Evolutionary conservation across 1,140 invertebrate species (phyloP), one percentile per base, ranked within the genome.

Genomic region (Dreissena polymorpha): DNA sequence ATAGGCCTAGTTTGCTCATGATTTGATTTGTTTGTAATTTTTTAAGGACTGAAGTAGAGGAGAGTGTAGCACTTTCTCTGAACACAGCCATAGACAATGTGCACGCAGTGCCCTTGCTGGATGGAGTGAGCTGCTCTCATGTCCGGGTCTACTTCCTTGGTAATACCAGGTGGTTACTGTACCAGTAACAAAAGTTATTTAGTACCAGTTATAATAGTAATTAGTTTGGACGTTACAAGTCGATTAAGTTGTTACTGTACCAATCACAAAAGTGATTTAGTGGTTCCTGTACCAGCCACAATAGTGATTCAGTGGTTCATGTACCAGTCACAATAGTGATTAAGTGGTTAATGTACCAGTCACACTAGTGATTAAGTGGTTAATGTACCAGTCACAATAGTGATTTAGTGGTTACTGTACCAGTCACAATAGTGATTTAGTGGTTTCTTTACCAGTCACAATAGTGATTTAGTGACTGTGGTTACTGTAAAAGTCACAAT

Each of bases 71-170:
- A 0, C 12, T 13, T 16, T 82, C 68, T n/a, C 23, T 74, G 10
- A 60, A 49, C 10, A 82, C 79, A 65, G 10, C 21, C 29, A 64
- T 82, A 23, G 18, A 55, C n/a, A 82, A 82, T n/a, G 16, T 82
- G 0, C 39, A 67, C 0, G 79, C 68, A 0, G 63, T n/a, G 0
- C 18, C 29, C 13, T 65, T 67, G 25, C 21, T 1, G 12, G 14
- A 23, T 6, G 39, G n/a, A 8, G 53, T 74, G 13, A 21, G 12
- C 5, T 82, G 79, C 72, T 68, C 63, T 5, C 51, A 14, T 5
- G 71, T 74, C 6, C 53, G 25, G 53, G 63, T 82, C 16, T 82
- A 82, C 23, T 82, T 82, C 63, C 14, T 82, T 57, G 78, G 78
- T 80, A 72, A n/a, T 39, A 39, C 8, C 39, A 39, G n/a, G 8